These are phyloP conservation scores for Coregonus ussuriensis DNA, from an alignment of 2,797 vertebrate species.

Conservation along the genomic window DNA sequence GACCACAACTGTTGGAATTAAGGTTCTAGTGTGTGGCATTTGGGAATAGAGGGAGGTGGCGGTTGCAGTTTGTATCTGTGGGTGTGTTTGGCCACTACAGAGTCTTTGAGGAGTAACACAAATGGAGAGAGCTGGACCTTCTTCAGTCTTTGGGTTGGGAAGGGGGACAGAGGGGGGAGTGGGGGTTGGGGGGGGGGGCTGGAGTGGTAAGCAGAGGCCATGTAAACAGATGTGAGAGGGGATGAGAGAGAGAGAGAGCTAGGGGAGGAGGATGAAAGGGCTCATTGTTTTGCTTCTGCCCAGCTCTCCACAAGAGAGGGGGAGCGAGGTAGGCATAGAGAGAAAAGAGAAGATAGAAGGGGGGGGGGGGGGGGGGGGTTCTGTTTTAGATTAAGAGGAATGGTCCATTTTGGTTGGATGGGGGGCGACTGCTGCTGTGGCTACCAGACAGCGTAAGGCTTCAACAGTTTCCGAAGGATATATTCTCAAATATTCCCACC, in stretches of 20 bases:
- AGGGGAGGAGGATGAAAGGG: conserved; percentile 25
- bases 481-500: conserved; percentile 37
- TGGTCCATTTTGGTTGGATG: conserved; percentile 51
- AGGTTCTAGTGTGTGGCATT: too few species aligned
- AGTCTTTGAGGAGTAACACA: not conserved
- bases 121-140: not conserved
- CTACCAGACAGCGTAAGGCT: conserved; percentile 27
- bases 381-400: conserved; percentile 2
- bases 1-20: not conserved
- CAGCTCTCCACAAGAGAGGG: conserved; percentile 18
- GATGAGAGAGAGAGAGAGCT: conserved; percentile 16
- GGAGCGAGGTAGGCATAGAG: conserved; percentile 39
- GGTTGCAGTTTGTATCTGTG: too few species aligned
- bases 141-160: not conserved
- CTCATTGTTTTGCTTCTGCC: too few species aligned
- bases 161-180: not conserved
- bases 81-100: too few species aligned
- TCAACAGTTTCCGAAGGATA: conserved; percentile 61
- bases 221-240: conserved; percentile 10
- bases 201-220: not conserved
- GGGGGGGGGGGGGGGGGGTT: conserved; percentile 42
- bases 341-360: conserved; percentile 58
- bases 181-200: not conserved
- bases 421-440: conserved; percentile 22
- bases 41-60: too few species aligned